Conservation (phyloP, 1,140 invertebrate species). For the Hypsibius dujardini region DNA sequence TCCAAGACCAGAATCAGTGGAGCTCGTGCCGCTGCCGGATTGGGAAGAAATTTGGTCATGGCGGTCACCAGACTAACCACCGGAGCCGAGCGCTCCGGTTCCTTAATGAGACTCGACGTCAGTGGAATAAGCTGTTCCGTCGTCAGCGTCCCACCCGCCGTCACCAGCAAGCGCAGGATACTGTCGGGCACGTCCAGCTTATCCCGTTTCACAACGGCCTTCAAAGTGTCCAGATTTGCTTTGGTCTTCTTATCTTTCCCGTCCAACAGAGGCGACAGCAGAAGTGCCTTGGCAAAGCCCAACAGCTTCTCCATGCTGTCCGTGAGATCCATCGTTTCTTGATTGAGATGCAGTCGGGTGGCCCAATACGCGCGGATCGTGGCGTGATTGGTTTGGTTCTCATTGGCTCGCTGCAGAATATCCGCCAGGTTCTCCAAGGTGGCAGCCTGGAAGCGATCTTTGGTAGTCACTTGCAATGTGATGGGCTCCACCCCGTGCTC, state of each 20-base stretch:
- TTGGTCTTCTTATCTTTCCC: not conserved
- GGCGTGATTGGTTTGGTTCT: not conserved
- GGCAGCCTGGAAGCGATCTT: not conserved
- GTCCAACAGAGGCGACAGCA: not conserved
- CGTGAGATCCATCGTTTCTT: not conserved
- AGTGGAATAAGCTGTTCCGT: not conserved
- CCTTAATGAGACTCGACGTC: not conserved
- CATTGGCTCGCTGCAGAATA: not conserved
- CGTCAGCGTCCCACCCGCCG: not conserved
- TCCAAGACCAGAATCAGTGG: conserved; percentile 5
- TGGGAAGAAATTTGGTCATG: not conserved
- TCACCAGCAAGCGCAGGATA: not conserved
- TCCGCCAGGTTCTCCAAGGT: not conserved
- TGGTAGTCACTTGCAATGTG: not conserved
- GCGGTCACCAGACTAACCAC: not conserved
- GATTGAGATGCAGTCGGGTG: not conserved
- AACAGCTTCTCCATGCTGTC: not conserved
- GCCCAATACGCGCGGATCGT: not conserved
- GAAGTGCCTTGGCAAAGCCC: not conserved
- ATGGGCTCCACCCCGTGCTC: not conserved
- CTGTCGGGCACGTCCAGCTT: not conserved
- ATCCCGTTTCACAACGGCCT: not conserved
- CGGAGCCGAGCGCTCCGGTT: not conserved
- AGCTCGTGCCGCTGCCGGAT: not conserved
- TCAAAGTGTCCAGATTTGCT: not conserved